These are phyloP conservation scores for Drosophila busckii DNA, from an alignment of 1,140 invertebrate genomes.

Conservation along the genomic window DNA sequence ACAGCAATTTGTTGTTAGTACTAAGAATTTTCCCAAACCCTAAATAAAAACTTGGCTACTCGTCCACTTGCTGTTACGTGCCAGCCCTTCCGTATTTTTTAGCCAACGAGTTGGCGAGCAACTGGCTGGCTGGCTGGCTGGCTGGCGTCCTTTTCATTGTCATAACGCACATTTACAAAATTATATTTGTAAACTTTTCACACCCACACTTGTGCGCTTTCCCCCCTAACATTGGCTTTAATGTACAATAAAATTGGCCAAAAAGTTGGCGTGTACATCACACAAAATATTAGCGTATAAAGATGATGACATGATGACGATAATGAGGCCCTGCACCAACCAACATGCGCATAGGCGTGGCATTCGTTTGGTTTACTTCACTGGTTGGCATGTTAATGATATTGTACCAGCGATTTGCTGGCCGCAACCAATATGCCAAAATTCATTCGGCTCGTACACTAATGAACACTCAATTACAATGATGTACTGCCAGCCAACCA, in stretches of 20 bases:
- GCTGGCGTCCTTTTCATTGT: slow-evolving; percentile 50
- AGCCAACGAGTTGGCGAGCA: slow-evolving; percentile 53
- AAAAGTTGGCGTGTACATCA: slow-evolving; percentile 71
- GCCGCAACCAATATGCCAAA: slow-evolving; percentile 65
- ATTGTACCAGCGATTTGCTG: slow-evolving; percentile 57
- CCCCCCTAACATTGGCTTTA: slow-evolving; percentile 39
- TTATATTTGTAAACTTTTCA: slow-evolving; percentile 72
- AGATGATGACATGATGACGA: slow-evolving; percentile 74
- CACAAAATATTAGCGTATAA: slow-evolving; percentile 74
- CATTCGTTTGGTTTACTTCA: slow-evolving; percentile 34
- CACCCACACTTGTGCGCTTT: slow-evolving; percentile 17
- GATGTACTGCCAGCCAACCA: slow-evolving; percentile 48
- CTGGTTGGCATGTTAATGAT: slow-evolving; percentile 59
- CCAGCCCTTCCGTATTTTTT: slow-evolving; percentile 21
- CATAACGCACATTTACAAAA: slow-evolving; percentile 73
- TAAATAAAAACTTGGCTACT: slow-evolving; percentile 3
- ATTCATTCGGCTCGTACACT: slow-evolving; percentile 56
- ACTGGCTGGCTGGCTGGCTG: too few relatives aligned
- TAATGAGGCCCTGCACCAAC: slow-evolving; percentile 43
- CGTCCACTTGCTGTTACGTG: slow-evolving; percentile 16
- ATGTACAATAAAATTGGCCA: slow-evolving; percentile 71
- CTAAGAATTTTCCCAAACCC: slow-evolving; percentile 24
- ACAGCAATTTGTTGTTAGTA: slow-evolving; percentile 20
- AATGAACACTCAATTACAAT: slow-evolving; percentile 77
- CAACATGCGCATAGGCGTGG: slow-evolving; percentile 3